Evolutionary conservation across 2,797 vertebrate genomes (phyloP).

Genomic region (Chaetodon trifasciatus): DNA sequence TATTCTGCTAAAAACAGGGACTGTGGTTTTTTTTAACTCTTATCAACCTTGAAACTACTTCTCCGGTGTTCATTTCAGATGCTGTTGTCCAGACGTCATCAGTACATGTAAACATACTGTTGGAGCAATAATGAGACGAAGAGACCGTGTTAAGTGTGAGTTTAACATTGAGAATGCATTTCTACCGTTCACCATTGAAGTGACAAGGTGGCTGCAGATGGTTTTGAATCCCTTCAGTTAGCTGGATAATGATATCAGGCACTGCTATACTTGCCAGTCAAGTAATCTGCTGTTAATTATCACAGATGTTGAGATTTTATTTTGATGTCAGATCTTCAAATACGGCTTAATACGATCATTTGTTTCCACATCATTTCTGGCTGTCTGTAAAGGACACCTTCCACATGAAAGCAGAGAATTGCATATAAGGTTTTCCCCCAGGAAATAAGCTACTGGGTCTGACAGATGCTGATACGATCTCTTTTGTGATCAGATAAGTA

Average conservation of each 20-base stretch:
- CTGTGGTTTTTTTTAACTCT: neutral
- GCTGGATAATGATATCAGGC: slow-evolving; percentile 18
- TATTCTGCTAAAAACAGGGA: neutral
- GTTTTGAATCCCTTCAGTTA: slow-evolving; percentile 30
- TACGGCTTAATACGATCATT: slow-evolving; percentile 7
- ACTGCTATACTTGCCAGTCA: slow-evolving; percentile 12
- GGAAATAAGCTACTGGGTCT: neutral
- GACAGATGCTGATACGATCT: neutral
- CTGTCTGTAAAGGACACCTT: slow-evolving; percentile 19
- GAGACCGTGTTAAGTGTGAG: neutral
- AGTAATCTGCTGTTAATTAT: slow-evolving; percentile 33
- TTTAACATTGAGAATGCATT: slow-evolving; percentile 28
- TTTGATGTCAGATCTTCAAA: slow-evolving; percentile 22
- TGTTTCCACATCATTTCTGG: slow-evolving; percentile 3
- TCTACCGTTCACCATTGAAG: slow-evolving; percentile 15
- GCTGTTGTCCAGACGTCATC: neutral
- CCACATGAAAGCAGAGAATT: slow-evolving; percentile 10
- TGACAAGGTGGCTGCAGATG: slow-evolving; percentile 33
- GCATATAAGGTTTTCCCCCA: neutral
- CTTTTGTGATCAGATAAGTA: neutral
- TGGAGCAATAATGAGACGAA: slow-evolving; percentile 10
- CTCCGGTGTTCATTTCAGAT: neutral
- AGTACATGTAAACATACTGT: slow-evolving; percentile 4
- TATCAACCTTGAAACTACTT: neutral
- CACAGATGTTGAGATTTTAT: slow-evolving; percentile 31